Percentiles rank a stretch among this genome's conserved stretches.
Conservation (phyloP, 2,797 vertebrate species). For the Micromesistius poutassou region DNA sequence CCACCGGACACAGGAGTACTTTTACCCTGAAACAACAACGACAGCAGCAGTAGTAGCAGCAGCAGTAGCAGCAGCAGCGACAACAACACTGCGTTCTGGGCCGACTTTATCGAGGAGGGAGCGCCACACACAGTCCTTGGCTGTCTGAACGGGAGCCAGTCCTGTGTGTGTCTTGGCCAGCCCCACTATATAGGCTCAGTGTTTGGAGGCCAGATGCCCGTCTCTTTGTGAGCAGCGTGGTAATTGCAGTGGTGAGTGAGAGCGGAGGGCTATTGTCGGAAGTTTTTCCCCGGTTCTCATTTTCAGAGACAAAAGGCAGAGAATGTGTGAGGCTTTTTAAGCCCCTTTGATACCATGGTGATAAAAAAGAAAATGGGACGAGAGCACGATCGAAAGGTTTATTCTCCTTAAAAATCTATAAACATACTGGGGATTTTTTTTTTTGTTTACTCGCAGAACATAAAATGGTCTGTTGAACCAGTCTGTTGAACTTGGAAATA, state of each 20-base stretch:
- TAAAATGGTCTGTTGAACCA: background rate
- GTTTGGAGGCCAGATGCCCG: background rate
- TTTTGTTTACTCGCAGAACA: no score
- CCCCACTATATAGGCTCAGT: background rate
- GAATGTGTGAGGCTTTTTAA: background rate
- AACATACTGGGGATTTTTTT: background rate
- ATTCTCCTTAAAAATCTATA: background rate
- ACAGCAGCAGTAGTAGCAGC: background rate
- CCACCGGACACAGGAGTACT: background rate
- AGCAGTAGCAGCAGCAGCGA: background rate
- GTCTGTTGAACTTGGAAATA: background rate
- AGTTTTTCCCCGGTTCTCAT: background rate
- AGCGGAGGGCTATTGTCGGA: background rate
- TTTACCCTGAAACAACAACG: background rate
- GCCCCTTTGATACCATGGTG: background rate
- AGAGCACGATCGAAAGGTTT: background rate
- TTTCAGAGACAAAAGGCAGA: conserved; percentile 1
- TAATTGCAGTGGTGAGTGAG: background rate
- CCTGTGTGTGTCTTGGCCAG: background rate
- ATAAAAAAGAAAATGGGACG: background rate
- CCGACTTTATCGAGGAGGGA: background rate
- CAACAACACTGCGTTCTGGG: background rate
- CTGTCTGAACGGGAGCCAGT: background rate
- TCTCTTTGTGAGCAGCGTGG: background rate
- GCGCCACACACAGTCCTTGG: background rate